These are phyloP conservation scores for Crossaster papposus DNA, from an alignment of 53 echinoderm and acorn worm species.

Conservation along the genomic window DNA sequence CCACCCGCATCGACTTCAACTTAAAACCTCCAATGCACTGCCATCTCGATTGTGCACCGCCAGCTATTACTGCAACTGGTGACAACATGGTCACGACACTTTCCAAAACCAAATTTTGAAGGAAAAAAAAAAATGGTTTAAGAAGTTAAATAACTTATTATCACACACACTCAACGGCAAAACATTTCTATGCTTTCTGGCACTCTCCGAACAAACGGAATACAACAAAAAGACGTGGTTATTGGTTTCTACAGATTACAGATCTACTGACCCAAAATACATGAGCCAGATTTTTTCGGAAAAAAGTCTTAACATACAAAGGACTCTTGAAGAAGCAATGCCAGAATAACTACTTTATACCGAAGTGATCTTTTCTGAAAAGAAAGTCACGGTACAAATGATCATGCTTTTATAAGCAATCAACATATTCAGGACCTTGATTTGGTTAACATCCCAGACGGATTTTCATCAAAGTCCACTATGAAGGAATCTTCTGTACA, in stretches of 20 bases:
- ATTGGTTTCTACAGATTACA: too few species aligned
- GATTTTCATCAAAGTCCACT: not conserved
- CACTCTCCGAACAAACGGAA: not conserved
- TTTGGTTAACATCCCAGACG: not conserved
- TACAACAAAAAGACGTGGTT: not conserved
- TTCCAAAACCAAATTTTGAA: not conserved
- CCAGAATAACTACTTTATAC: not conserved
- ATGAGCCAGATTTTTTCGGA: not conserved
- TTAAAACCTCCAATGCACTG: not conserved
- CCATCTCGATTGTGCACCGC: too few species aligned
- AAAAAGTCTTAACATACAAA: not conserved
- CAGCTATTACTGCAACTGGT: not conserved
- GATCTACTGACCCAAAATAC: not conserved
- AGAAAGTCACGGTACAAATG: not conserved
- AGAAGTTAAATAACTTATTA: not conserved
- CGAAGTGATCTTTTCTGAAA: constrained; percentile 5
- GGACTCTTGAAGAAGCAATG: too few species aligned
- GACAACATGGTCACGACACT: not conserved
- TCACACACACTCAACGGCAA: not conserved
- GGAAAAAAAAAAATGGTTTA: not conserved
- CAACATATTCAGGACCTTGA: not conserved
- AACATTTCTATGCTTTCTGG: not conserved
- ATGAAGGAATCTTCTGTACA: constrained; percentile 13
- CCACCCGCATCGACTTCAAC: not conserved
- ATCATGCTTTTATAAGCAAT: not conserved